Evolutionary conservation across 2,888 invertebrate species (phyloP).

Genomic region (Caprella mutica): DNA sequence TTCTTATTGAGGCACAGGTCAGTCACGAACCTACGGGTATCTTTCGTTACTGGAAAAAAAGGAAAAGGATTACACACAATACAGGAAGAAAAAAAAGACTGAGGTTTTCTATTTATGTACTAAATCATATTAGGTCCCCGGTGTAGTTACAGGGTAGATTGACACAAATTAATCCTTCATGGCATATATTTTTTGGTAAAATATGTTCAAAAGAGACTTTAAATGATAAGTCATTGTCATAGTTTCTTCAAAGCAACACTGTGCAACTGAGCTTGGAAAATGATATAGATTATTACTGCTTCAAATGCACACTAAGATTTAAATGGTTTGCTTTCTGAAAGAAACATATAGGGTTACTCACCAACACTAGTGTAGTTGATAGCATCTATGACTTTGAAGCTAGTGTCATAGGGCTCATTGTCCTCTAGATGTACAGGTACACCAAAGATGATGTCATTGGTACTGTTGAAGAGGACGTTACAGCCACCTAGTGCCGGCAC

Average conservation of each 20-base stretch:
- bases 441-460: constrained; percentile 78
- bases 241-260: too few relatives aligned
- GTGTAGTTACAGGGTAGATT: too few relatives aligned
- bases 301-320: not conserved
- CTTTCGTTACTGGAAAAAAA: constrained; percentile 62
- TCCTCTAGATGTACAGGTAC: constrained; percentile 55
- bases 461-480: constrained; percentile 73
- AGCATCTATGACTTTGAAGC: constrained; percentile 88
- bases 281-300: too few relatives aligned
- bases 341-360: constrained; percentile 41
- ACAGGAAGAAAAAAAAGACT: constrained; percentile 6
- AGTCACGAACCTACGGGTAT: constrained; percentile 80
- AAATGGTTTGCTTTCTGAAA: not conserved
- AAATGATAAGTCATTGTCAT: too few relatives aligned
- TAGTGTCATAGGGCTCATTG: constrained; percentile 61
- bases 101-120: constrained; percentile 2
- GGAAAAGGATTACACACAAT: constrained; percentile 6
- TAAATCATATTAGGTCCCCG: not conserved
- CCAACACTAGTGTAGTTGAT: constrained; percentile 87
- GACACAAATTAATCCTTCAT: too few relatives aligned
- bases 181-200: too few relatives aligned
- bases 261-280: too few relatives aligned
- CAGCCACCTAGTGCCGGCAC: constrained; percentile 89
- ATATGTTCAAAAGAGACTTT: too few relatives aligned
- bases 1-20: constrained; percentile 68